Evolutionary conservation across 2,113 vertebrate species (phyloP).

Genomic region (Dasyornis broadbenti): DNA sequence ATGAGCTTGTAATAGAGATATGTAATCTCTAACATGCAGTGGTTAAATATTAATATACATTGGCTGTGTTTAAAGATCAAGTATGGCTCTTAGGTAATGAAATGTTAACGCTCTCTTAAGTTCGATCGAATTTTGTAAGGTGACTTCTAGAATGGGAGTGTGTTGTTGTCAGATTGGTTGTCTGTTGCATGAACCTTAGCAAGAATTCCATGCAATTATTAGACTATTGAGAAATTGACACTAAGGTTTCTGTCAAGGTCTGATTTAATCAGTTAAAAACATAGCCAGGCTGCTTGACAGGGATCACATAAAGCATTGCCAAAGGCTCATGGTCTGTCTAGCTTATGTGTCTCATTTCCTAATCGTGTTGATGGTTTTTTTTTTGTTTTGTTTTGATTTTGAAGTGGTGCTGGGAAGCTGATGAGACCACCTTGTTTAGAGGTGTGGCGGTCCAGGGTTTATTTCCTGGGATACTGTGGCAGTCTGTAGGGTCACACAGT

Average conservation of each 20-base stretch:
- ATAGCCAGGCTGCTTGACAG: background rate
- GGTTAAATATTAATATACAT: slow-evolving; percentile 59
- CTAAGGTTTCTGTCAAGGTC: background rate
- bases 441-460: background rate
- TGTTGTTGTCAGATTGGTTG: background rate
- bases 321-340: background rate
- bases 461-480: background rate
- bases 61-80: slow-evolving; percentile 35
- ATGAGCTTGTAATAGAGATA: slow-evolving; percentile 8
- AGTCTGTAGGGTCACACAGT: background rate
- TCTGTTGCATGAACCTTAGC: background rate
- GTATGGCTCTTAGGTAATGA: slow-evolving; percentile 28
- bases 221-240: background rate
- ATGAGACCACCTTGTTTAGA: background rate
- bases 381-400: background rate
- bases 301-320: background rate
- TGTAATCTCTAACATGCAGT: background rate
- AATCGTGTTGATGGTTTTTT: background rate
- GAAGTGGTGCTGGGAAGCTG: background rate
- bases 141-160: background rate
- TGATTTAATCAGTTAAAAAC: slow-evolving; percentile 41
- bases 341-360: background rate
- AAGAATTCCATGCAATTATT: background rate
- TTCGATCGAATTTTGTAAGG: background rate
- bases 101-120: background rate